Conservation (phyloP, 2,113 vertebrate species). For the Stigmatopora nigra region DNA sequence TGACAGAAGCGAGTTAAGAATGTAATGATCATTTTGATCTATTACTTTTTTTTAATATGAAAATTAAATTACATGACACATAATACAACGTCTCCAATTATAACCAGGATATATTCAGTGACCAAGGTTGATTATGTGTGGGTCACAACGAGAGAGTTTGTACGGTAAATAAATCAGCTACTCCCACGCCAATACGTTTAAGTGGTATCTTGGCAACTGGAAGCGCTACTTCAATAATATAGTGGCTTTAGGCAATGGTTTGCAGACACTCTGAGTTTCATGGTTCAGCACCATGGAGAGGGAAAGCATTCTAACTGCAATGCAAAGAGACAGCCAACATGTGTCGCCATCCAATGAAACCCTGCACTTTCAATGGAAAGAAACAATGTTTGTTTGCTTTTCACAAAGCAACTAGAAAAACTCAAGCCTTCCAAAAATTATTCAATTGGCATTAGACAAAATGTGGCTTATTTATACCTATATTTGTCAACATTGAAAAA, state of each 20-base stretch:
- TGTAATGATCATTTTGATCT: background rate
- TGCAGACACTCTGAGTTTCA: constrained; percentile 32
- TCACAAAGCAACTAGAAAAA: background rate
- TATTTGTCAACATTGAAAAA: background rate
- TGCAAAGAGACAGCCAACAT: background rate
- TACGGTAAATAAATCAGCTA: constrained; percentile 25
- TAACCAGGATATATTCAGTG: background rate
- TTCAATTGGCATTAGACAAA: background rate
- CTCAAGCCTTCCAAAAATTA: background rate
- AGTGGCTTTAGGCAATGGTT: constrained; percentile 28
- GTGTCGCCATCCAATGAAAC: background rate
- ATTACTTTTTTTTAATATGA: background rate
- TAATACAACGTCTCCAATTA: background rate
- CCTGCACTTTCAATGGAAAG: background rate
- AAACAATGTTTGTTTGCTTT: background rate
- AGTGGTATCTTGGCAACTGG: constrained; percentile 45
- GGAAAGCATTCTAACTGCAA: background rate
- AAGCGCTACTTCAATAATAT: constrained; percentile 32
- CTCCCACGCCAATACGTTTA: constrained; percentile 21
- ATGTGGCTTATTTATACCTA: background rate
- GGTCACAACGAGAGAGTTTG: constrained; percentile 17
- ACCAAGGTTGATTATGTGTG: constrained; percentile 4
- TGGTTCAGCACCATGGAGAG: constrained; percentile 7
- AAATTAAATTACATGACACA: background rate
- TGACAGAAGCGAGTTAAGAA: background rate